phyloP scores from a whole-genome alignment of 2,113 vertebrate genomes.

The Phaetusa simplex region DNA sequence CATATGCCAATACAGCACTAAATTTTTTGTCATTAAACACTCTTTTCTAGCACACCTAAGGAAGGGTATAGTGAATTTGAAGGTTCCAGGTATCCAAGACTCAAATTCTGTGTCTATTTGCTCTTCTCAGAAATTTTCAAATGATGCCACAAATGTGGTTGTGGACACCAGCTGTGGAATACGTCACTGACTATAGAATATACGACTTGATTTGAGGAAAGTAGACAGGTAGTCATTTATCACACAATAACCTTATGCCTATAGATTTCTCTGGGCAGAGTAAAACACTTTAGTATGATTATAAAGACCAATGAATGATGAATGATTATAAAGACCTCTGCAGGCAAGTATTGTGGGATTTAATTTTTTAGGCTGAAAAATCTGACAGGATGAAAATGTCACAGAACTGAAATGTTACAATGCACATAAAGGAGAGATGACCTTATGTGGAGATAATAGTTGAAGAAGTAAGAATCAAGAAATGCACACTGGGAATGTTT shows the following conservation, averaged over 20 bases:
- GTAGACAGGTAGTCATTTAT: not conserved
- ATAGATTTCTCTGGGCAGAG: not conserved
- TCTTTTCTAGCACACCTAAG: not conserved
- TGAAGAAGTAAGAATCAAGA: not conserved
- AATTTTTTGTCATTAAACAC: not conserved
- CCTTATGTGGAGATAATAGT: not conserved
- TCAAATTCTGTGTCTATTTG: not conserved
- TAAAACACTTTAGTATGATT: not conserved
- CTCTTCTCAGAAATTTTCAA: not conserved
- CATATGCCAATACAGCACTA: not conserved
- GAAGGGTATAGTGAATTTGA: not conserved
- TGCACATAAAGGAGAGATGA: not conserved
- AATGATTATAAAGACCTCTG: not conserved
- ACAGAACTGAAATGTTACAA: not conserved
- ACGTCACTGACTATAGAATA: not conserved
- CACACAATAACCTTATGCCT: not conserved
- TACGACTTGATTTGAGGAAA: not conserved
- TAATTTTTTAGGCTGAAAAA: not conserved
- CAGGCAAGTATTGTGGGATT: not conserved
- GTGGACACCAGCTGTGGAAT: not conserved
- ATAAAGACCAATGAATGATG: not conserved
- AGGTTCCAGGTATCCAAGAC: not conserved
- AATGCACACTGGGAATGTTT: conserved; percentile 47
- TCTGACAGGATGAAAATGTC: conserved; percentile 1
- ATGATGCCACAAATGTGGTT: not conserved